Base-by-base conservation (phyloP, 2,888 invertebrate species). In the Lacanobia wlatinum region DNA sequence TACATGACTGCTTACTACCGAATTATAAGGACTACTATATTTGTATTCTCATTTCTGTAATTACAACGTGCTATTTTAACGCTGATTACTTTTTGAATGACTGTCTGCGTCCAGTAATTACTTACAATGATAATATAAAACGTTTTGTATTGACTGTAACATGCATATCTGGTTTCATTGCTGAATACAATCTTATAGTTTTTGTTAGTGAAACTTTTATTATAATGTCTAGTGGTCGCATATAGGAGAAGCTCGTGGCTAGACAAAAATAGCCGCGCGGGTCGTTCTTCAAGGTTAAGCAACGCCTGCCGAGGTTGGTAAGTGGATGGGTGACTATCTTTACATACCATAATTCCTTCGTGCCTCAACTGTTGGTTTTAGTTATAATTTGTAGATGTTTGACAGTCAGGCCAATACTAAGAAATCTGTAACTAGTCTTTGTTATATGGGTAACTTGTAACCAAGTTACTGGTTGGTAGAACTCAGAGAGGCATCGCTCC, bases 31-130 rank as follows among this genome's bases (percentile, higher is more conserved):
- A 21, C n/a, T 5, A 23, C 16, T 40, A 28, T 55, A 40, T 40
- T 21, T 9, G 40, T 18, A 38, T 46, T 56, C 43, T 70, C 48
- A 74, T 53, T n/a, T n/a, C 5, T 28, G 52, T 64, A 56, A 70
- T 64, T 65, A 65, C 43, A 7, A 52, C 23, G 71, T 61, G 64
- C 46, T 52, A 70, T 70, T 77, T 60, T 18, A 46, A 55, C 14
- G 21, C 55, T 78, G 64, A 77, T 77, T 76, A 77, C 50, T 56
- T 70, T 75, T 64, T 70, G 23, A 63, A 18, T 50, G 28, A 28
- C 28, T 28, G 64, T 28, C 59, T 56, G 40, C 28, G 2, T 8
- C 18, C 8, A 52, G 56, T 71, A 70, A 76, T 60, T 65, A 65
- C 38, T 14, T 62, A 68, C 56, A 76, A 67, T 75, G 60, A 50